These are phyloP conservation scores for Glaucomys volans DNA, from an alignment of 2,113 vertebrate genomes.

Conservation along the genomic window DNA sequence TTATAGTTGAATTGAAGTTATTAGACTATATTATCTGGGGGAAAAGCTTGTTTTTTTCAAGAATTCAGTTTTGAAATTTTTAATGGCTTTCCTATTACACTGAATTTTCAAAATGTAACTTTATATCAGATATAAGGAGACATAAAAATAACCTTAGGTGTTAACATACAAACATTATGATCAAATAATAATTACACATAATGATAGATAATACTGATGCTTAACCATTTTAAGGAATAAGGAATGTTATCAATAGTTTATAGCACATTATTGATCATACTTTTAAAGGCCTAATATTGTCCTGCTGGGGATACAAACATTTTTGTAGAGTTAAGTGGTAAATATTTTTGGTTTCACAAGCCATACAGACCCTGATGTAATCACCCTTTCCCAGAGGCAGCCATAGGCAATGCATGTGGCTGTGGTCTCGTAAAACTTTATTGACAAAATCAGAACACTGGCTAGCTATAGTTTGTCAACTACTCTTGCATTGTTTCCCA, in stretches of 20 bases:
- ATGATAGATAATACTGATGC: background rate
- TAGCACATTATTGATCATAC: background rate
- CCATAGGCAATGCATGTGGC: background rate
- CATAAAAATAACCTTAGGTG: conserved; percentile 23
- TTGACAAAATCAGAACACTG: background rate
- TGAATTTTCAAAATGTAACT: background rate
- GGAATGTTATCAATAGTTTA: background rate
- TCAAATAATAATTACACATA: background rate
- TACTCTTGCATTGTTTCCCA: background rate
- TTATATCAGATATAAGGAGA: background rate
- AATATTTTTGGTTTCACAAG: background rate
- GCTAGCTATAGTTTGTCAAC: background rate
- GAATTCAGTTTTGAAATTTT: background rate
- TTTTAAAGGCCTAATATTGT: background rate
- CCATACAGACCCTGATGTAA: background rate
- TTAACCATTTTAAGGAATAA: background rate
- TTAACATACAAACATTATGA: background rate
- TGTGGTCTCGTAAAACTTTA: background rate
- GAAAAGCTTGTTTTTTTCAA: background rate
- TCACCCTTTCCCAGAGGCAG: background rate
- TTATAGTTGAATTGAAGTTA: background rate
- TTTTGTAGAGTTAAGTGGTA: background rate
- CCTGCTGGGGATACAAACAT: background rate
- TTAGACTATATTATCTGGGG: conserved; percentile 13
- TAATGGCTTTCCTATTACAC: background rate